Conservation (phyloP, 2,888 invertebrate species). For the Rotaria macrura region DNA sequence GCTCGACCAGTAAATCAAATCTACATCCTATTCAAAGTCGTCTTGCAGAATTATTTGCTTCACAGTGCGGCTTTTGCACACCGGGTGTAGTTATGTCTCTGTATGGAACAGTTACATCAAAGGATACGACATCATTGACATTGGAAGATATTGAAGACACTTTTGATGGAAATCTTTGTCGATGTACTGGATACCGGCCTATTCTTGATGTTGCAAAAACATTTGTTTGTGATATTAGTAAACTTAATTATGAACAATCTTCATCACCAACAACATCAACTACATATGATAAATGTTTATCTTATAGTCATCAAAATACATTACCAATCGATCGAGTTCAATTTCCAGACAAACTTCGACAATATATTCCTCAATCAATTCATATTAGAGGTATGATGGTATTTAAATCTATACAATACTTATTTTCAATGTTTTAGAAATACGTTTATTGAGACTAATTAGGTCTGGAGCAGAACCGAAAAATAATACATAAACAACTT, state of each 20-base stretch:
- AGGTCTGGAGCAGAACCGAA: too few species aligned
- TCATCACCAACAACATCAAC: not conserved
- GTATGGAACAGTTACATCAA: slow-evolving; percentile 71
- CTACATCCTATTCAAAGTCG: slow-evolving; percentile 60
- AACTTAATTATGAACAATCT: too few species aligned
- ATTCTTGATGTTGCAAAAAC: slow-evolving; percentile 79
- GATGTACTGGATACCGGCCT: slow-evolving; percentile 85
- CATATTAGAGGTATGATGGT: not conserved
- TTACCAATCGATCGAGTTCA: not conserved
- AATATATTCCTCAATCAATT: not conserved
- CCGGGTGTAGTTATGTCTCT: slow-evolving; percentile 95
- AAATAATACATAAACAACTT: too few species aligned
- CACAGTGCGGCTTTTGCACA: slow-evolving; percentile 88
- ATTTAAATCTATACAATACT: too few species aligned
- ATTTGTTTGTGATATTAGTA: not conserved
- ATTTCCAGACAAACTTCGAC: not conserved
- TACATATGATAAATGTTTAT: too few species aligned
- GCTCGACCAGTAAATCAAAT: slow-evolving; percentile 42
- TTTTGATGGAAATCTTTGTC: slow-evolving; percentile 55
- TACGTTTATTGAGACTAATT: too few species aligned
- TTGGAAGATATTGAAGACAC: slow-evolving; percentile 43
- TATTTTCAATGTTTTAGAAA: too few species aligned
- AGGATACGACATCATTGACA: slow-evolving; percentile 44
- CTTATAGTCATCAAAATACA: not conserved
- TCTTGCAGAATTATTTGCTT: slow-evolving; percentile 77